A percentile compares a stretch with the other conserved stretches of the same genome.
These are phyloP conservation scores for Blera fallax DNA, from an alignment of 2,888 invertebrate genomes.

Conservation along the genomic window DNA sequence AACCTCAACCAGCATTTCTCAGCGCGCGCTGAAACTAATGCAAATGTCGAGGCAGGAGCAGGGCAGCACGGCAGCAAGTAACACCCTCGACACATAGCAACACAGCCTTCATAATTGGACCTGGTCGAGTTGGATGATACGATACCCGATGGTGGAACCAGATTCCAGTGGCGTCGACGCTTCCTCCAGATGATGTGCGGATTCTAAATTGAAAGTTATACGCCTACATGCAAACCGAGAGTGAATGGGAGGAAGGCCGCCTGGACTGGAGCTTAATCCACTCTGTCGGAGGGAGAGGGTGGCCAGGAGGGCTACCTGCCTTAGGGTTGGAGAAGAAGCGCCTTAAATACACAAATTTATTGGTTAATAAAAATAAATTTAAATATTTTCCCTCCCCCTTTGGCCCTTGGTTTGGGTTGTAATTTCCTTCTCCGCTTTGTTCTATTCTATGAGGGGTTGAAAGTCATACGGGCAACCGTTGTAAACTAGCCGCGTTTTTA, in stretches of 20 bases:
- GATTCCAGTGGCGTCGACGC: slow-evolving; percentile 24
- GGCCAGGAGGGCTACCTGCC: neutral
- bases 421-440: slow-evolving; percentile 46
- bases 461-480: neutral
- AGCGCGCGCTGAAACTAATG: slow-evolving; percentile 45
- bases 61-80: neutral
- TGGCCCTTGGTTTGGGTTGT: neutral
- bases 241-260: neutral
- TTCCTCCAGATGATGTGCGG: slow-evolving; percentile 62
- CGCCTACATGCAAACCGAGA: slow-evolving; percentile 59
- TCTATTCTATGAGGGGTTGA: neutral
- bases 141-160: neutral
- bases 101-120: slow-evolving; percentile 58
- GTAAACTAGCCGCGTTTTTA: slow-evolving; percentile 64
- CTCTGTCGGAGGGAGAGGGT: slow-evolving; percentile 28
- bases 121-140: slow-evolving; percentile 28
- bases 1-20: slow-evolving; percentile 53
- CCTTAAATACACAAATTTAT: slow-evolving; percentile 79
- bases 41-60: slow-evolving; percentile 22
- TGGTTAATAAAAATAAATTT: slow-evolving; percentile 78
- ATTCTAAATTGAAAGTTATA: slow-evolving; percentile 71
- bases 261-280: slow-evolving; percentile 68
- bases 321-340: slow-evolving; percentile 62
- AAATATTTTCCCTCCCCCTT: slow-evolving; percentile 74
- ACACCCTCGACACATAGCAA: neutral